Percentiles rank a stretch among this genome's conserved stretches.
Conservation (phyloP, 1,140 invertebrate genomes). For the Macrostomum lignano region DNA sequence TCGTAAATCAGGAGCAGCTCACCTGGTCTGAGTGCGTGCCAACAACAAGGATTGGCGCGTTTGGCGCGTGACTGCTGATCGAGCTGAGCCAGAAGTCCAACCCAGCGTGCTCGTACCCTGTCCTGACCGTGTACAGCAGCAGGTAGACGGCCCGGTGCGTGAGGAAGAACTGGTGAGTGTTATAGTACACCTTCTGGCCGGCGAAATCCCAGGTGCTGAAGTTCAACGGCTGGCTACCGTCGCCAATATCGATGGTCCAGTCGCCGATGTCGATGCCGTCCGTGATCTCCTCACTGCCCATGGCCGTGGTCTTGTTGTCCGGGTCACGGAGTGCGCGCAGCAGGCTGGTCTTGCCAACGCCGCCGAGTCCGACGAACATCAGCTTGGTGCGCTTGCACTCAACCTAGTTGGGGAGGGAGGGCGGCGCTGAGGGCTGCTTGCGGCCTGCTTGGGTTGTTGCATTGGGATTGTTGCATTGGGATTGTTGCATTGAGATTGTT, state of each 20-base stretch:
- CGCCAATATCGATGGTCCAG: conserved; percentile 12
- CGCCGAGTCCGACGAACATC: conserved; percentile 24
- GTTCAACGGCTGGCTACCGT: conserved; percentile 10
- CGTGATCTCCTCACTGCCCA: conserved; percentile 15
- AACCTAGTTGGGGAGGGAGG: conserved; percentile 1
- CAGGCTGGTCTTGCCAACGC: conserved; percentile 23
- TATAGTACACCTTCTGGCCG: conserved; percentile 26
- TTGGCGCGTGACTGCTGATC: conserved; percentile 22
- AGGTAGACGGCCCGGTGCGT: conserved; percentile 21
- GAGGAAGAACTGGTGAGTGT: conserved; percentile 28
- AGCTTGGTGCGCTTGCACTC: conserved; percentile 10
- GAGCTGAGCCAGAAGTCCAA: conserved; percentile 21
- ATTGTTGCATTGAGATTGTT: too few relatives aligned
- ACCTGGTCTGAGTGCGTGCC: conserved; percentile 25
- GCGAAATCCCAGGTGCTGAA: conserved; percentile 26
- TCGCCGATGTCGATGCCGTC: conserved; percentile 22
- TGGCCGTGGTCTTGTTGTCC: conserved; percentile 9
- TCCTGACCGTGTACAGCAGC: conserved; percentile 22
- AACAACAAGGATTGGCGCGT: conserved; percentile 20
- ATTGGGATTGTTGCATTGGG: too few relatives aligned
- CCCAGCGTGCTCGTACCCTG: conserved; percentile 22
- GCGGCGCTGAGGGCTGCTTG: too few relatives aligned
- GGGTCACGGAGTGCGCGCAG: conserved; percentile 12
- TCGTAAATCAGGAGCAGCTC: too few relatives aligned
- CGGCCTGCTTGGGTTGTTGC: too few relatives aligned